Evolutionary conservation across 2,797 vertebrate genomes (phyloP).

Genomic region (Poeciliopsis paucimaculata): DNA sequence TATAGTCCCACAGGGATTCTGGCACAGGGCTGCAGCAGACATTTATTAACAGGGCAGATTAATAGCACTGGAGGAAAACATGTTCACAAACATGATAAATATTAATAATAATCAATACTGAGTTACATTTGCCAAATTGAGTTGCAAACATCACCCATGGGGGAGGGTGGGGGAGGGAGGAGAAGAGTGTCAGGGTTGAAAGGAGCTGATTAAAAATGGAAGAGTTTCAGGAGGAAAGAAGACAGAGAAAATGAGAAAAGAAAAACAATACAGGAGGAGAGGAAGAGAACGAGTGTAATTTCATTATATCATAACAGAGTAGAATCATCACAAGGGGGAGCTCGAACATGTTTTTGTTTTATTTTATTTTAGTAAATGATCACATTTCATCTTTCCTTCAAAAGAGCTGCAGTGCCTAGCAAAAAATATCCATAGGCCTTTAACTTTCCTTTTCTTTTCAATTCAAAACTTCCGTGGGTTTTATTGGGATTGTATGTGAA

Average conservation of each 20-base stretch:
- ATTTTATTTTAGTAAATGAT: not conserved
- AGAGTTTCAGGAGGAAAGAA: conserved; percentile 12
- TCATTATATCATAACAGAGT: not conserved
- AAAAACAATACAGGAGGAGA: not conserved
- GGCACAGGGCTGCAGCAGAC: conserved; percentile 81
- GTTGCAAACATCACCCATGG: conserved; percentile 79
- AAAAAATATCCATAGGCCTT: not conserved
- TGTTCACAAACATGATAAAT: conserved; percentile 89
- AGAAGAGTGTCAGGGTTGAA: not conserved
- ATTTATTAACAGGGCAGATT: conserved; percentile 91
- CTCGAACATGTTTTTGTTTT: not conserved
- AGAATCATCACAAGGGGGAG: not conserved
- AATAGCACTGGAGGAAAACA: conserved; percentile 87
- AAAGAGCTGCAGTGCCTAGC: not conserved
- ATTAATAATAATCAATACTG: conserved; percentile 95
- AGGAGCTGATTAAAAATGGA: conserved; percentile 16
- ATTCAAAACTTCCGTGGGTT: not conserved
- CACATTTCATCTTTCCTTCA: not conserved
- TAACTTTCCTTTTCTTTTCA: not conserved
- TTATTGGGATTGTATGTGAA: not conserved
- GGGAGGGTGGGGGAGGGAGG: conserved; percentile 10
- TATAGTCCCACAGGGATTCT: conserved; percentile 76
- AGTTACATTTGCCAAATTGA: conserved; percentile 86
- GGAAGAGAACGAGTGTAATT: not conserved
- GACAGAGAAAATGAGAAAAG: not conserved